phyloP scores from a whole-genome alignment of 2,797 vertebrate species.

The Myioborus melanocephalus region DNA sequence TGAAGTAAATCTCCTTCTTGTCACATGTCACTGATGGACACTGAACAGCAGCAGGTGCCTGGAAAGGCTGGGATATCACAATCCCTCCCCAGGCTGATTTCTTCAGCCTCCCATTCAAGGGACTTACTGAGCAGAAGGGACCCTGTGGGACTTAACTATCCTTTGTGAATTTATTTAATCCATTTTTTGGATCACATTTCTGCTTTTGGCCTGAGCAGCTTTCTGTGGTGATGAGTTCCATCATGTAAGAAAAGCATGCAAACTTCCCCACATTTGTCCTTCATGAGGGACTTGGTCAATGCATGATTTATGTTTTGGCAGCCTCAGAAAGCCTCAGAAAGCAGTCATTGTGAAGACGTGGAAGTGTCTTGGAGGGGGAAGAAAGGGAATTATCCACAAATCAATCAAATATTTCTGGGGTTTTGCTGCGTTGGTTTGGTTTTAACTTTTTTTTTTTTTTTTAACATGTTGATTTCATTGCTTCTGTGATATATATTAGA shows the following conservation, averaged over 20 bases:
- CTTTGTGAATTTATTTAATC: not conserved
- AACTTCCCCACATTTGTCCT: not conserved
- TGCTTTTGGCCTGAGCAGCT: not conserved
- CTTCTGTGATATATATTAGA: not conserved
- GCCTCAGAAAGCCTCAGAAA: slow-evolving; percentile 5
- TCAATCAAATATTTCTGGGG: not conserved
- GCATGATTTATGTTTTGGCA: slow-evolving; percentile 25
- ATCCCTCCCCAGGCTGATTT: not conserved
- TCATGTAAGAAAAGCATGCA: not conserved
- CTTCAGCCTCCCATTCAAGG: not conserved
- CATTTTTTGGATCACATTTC: not conserved
- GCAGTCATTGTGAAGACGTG: not conserved
- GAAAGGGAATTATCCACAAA: not conserved
- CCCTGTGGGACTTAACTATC: not conserved
- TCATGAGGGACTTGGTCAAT: not conserved
- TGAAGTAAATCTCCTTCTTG: not conserved
- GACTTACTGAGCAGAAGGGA: not conserved
- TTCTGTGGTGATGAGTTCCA: not conserved
- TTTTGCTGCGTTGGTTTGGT: not conserved
- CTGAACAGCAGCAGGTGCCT: not conserved
- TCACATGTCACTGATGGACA: not conserved
- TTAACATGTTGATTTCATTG: not conserved
- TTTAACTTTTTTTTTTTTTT: not conserved
- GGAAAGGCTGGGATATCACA: not conserved
- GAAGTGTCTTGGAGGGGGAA: not conserved